These are phyloP conservation scores for Sycophila texana DNA, from an alignment of 2,888 invertebrate species.

Conservation along the genomic window DNA sequence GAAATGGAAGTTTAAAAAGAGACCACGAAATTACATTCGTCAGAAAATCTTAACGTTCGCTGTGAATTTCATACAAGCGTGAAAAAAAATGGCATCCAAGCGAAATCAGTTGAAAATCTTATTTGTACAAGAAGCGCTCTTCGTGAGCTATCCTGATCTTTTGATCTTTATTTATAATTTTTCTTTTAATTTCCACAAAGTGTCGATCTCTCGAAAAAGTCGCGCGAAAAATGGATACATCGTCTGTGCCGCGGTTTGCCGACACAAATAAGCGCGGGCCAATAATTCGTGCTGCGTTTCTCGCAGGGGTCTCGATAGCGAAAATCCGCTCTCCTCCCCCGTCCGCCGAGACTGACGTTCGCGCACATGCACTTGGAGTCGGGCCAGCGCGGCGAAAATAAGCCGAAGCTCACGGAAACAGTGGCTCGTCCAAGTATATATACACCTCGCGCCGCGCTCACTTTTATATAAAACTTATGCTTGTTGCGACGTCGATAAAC, in stretches of 20 bases:
- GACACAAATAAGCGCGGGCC: constrained; percentile 32
- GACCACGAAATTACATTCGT: constrained; percentile 34
- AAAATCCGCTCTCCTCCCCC: constrained; percentile 1
- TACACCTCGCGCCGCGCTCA: neutral
- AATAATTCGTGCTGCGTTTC: constrained; percentile 28
- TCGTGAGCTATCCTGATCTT: no score
- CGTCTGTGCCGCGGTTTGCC: neutral
- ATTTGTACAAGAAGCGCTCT: no score
- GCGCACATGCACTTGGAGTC: constrained; percentile 47
- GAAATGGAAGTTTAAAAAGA: constrained; percentile 26
- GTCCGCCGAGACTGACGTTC: constrained; percentile 17
- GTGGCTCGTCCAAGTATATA: constrained; percentile 1
- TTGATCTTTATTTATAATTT: no score
- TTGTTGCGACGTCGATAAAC: constrained; percentile 48
- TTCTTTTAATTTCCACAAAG: no score
- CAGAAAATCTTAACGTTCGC: constrained; percentile 21
- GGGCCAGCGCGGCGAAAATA: constrained; percentile 48
- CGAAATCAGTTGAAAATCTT: no score
- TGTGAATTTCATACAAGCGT: neutral
- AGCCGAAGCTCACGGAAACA: constrained; percentile 48
- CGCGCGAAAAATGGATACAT: neutral
- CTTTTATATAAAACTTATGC: constrained; percentile 10
- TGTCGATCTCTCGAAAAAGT: no score
- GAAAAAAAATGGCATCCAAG: neutral
- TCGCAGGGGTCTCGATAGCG: neutral